Evolutionary conservation across 2,888 invertebrate genomes (phyloP).

Genomic region (Plagiodera versicolora): DNA sequence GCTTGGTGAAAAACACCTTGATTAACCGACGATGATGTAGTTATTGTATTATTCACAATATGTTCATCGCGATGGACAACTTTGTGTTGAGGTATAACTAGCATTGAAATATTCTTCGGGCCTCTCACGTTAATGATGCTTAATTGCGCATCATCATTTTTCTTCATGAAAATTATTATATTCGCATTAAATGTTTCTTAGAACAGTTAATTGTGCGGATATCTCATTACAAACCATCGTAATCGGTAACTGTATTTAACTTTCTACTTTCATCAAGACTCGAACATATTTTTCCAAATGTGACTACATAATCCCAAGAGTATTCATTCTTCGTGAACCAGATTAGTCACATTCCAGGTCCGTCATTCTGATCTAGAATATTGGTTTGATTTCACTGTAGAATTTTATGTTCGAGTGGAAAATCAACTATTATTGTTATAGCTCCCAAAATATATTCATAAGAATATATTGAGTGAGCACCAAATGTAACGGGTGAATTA

Average conservation of each 20-base stretch:
- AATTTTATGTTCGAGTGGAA: too few relatives aligned
- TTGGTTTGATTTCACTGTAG: too few relatives aligned
- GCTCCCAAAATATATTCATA: too few relatives aligned
- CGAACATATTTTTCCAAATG: neutral
- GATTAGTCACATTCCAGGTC: neutral
- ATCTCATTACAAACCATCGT: neutral
- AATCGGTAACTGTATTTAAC: neutral
- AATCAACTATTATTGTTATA: too few relatives aligned
- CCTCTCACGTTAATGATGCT: slow-evolving; percentile 15
- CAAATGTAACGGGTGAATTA: too few relatives aligned
- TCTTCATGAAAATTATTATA: neutral
- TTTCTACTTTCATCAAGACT: neutral
- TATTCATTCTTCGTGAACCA: neutral
- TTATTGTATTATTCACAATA: slow-evolving; percentile 19
- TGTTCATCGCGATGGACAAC: slow-evolving; percentile 13
- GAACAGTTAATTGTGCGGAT: slow-evolving; percentile 1
- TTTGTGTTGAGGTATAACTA: slow-evolving; percentile 14
- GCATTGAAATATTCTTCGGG: slow-evolving; percentile 16
- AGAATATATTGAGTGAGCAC: too few relatives aligned
- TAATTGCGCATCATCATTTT: slow-evolving; percentile 18
- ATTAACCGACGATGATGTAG: slow-evolving; percentile 18
- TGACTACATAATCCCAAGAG: neutral
- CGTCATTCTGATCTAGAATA: too few relatives aligned
- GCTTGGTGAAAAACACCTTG: slow-evolving; percentile 20
- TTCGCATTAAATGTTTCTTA: slow-evolving; percentile 5